Evolutionary conservation across 2,888 invertebrate genomes (phyloP), one percentile per base, ranked within the genome.

Genomic region (Hirtodrosophila alboralis): DNA sequence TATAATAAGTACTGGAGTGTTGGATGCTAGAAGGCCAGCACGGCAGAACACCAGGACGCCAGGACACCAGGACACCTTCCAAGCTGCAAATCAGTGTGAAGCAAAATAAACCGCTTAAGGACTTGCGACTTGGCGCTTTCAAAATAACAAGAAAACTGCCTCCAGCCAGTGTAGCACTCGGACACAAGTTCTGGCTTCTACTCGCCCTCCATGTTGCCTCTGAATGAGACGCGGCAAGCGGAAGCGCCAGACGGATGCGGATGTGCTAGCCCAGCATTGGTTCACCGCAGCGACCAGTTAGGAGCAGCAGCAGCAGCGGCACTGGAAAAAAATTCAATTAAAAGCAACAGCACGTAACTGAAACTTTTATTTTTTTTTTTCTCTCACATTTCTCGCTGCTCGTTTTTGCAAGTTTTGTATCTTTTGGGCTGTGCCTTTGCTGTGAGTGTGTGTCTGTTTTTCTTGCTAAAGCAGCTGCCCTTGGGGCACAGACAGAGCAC

Each of bases 301-400:
- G 54, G 52, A 67, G 62, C 62, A 63, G 31, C 44, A 44, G 57
- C 44, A 14, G 40, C 52, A 41, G 44, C 37, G 41, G 67, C 56
- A 59, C 60, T 72, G 72, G 44, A 69, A 79, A 85, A 78, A 86
- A 86, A 86, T 84, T 86, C 83, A 87, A 86, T 86, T 86, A 86
- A 86, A 87, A 78, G 87, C 86, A 86, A 87, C 86, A 83, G 83
- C 86, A 86, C 86, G 87, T 86, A 84, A 86, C 78, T 86, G 83
- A 86, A 86, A 87, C 86, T 83, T 83, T 83, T 77, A 60, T 52
- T 30, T 45, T 58, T 47, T 48, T 48, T 57, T 52, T n/a, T n/a
- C n/a, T n/a, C 54, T 53, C 43, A 12, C 23, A 31, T 48, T 64
- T 40, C 51, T 53, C 33, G 30, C 49, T 38, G 40, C 41, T 40